A percentile compares a stretch with the other conserved stretches of the same genome.
phyloP scores from a whole-genome alignment of 92 coral and sea anemone genomes.

The Palythoa heliodiscus region DNA sequence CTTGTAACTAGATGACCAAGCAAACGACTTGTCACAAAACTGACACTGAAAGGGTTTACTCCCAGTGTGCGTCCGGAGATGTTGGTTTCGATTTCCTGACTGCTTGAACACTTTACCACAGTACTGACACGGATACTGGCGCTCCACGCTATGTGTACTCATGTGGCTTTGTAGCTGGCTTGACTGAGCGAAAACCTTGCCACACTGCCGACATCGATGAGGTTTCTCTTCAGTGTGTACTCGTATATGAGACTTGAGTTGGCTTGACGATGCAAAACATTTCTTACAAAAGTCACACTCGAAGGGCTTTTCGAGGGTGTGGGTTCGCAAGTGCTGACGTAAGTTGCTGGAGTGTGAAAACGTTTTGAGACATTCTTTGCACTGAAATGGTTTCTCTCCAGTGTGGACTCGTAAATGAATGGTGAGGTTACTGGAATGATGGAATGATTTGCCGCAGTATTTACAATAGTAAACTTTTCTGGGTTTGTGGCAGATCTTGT shows the following conservation, averaged over 20 bases:
- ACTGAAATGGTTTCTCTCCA: constrained; percentile 36
- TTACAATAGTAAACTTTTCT: constrained; percentile 28
- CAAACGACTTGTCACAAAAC: constrained; percentile 35
- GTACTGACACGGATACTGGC: constrained; percentile 34
- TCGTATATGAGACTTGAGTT: constrained; percentile 42
- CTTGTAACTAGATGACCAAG: constrained; percentile 45
- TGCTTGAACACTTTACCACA: constrained; percentile 41
- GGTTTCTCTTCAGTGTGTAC: constrained; percentile 37
- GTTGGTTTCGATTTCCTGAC: constrained; percentile 38
- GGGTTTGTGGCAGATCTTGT: constrained; percentile 26
- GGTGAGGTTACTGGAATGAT: constrained; percentile 40
- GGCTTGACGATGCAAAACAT: constrained; percentile 39
- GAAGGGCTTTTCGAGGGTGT: constrained; percentile 39
- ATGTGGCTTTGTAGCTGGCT: constrained; percentile 27
- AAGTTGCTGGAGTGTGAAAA: constrained; percentile 40
- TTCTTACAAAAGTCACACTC: constrained; percentile 42
- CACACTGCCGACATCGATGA: constrained; percentile 35
- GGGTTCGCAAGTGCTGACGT: constrained; percentile 39
- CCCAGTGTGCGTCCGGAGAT: constrained; percentile 35
- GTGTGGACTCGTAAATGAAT: constrained; percentile 36
- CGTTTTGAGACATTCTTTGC: constrained; percentile 38
- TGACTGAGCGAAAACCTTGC: constrained; percentile 24
- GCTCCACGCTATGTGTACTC: constrained; percentile 12
- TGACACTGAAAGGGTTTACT: constrained; percentile 42
- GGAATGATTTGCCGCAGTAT: constrained; percentile 31